A percentile compares a stretch with the other conserved stretches of the same genome.
These are phyloP conservation scores for Notolepis coatsorum DNA, from an alignment of 2,797 vertebrate species.

Conservation along the genomic window DNA sequence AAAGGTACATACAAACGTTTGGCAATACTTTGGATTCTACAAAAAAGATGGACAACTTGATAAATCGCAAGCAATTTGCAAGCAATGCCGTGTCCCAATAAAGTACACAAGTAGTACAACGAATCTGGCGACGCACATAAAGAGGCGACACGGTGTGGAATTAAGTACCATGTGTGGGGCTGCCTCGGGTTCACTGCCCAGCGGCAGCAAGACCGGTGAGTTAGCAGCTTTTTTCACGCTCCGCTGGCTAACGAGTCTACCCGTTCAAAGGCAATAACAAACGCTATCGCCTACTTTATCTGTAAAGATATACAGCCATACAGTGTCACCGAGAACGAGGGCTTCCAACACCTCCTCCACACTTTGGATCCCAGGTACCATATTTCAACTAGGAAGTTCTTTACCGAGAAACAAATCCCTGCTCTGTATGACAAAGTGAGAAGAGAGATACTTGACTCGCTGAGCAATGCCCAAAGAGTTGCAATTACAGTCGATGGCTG, in stretches of 20 bases:
- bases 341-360: not conserved
- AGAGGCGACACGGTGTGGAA: too few species aligned
- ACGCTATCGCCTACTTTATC: not conserved
- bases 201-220: not conserved
- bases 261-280: not conserved
- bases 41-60: too few species aligned
- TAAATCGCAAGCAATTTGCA: too few species aligned
- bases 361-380: not conserved
- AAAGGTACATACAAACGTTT: too few species aligned
- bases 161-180: too few species aligned
- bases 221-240: conserved; percentile 1
- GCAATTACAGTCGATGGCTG: conserved; percentile 16
- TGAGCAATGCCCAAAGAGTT: conserved; percentile 14
- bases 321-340: not conserved
- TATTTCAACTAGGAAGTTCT: not conserved
- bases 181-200: not conserved
- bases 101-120: too few species aligned
- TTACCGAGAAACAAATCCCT: too few species aligned
- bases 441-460: too few species aligned
- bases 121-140: too few species aligned
- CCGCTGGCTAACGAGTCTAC: too few species aligned
- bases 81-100: too few species aligned
- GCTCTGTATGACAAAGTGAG: not conserved
- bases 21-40: too few species aligned
- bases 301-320: not conserved